phyloP scores from a whole-genome alignment of 2,113 vertebrate species.

The Hassar affinis region DNA sequence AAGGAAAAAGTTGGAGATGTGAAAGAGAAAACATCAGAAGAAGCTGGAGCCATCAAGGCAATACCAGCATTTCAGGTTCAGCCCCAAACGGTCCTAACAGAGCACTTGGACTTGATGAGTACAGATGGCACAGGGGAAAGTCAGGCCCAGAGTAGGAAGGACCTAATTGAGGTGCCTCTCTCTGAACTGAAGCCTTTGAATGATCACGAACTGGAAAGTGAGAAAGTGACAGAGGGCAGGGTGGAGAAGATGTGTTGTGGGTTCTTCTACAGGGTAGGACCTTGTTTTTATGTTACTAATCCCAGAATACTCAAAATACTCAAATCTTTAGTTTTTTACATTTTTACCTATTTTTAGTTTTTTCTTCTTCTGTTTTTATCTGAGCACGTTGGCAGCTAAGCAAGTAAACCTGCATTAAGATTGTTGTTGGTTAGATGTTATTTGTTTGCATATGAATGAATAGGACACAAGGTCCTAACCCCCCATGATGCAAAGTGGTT shows the following conservation, averaged over 20 bases:
- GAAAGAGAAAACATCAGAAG: constrained; percentile 30
- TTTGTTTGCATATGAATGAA: neutral
- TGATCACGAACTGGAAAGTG: constrained; percentile 63
- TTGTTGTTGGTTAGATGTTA: neutral
- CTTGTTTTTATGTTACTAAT: neutral
- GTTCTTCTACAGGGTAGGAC: constrained; percentile 92
- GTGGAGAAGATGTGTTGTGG: constrained; percentile 94
- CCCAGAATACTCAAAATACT: too few species aligned
- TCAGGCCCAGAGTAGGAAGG: constrained; percentile 69
- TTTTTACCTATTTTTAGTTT: too few species aligned
- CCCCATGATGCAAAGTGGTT: neutral
- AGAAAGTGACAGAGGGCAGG: constrained; percentile 74
- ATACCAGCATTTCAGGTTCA: constrained; percentile 75
- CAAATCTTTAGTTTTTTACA: too few species aligned
- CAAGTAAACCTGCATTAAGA: neutral
- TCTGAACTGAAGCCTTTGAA: constrained; percentile 79
- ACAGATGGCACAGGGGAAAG: constrained; percentile 63
- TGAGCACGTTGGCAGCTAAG: neutral
- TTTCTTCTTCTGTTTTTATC: too few species aligned
- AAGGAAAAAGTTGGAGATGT: constrained; percentile 26
- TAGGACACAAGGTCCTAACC: neutral
- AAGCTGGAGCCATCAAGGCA: constrained; percentile 63
- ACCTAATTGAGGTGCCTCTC: constrained; percentile 85
- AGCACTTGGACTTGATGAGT: constrained; percentile 68
- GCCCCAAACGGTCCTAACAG: constrained; percentile 71